Conservation (phyloP, 2,888 invertebrate species). For the Nymphalis urticae region DNA sequence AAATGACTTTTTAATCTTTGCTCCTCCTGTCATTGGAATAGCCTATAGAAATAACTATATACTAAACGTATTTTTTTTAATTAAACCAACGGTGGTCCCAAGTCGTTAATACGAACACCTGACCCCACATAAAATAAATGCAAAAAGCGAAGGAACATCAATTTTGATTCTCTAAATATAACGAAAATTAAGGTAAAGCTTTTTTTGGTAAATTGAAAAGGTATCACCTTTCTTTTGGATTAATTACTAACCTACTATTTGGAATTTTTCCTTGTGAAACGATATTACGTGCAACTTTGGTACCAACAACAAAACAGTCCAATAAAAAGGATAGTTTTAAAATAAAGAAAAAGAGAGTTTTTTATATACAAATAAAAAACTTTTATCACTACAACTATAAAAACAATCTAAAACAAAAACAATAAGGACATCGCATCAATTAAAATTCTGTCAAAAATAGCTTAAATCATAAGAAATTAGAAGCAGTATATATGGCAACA, state of each 20-base stretch:
- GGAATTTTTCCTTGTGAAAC: background rate
- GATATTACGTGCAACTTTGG: background rate
- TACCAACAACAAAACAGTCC: background rate
- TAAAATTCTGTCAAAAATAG: too few relatives aligned
- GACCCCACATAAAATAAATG: conserved; percentile 29
- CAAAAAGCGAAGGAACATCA: conserved; percentile 32
- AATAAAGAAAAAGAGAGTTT: background rate
- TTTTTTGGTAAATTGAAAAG: conserved; percentile 21
- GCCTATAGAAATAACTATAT: background rate
- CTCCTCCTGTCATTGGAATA: too few relatives aligned
- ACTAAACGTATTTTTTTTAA: background rate
- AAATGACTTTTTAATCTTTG: too few relatives aligned
- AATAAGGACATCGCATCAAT: too few relatives aligned
- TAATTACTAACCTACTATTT: too few relatives aligned
- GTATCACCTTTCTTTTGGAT: background rate
- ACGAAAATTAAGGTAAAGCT: conserved; percentile 4
- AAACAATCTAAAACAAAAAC: background rate
- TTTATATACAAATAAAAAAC: background rate
- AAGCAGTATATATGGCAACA: background rate
- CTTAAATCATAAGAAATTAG: too few relatives aligned
- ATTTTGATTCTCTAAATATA: conserved; percentile 18
- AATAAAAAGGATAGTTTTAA: background rate
- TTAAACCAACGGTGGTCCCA: conserved; percentile 18
- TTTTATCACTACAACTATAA: background rate
- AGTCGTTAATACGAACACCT: conserved; percentile 14